Percentiles rank a stretch among this genome's conserved stretches.
Evolutionary conservation across 2,888 invertebrate genomes (phyloP).

Genomic region (Alloplasta piceator): DNA sequence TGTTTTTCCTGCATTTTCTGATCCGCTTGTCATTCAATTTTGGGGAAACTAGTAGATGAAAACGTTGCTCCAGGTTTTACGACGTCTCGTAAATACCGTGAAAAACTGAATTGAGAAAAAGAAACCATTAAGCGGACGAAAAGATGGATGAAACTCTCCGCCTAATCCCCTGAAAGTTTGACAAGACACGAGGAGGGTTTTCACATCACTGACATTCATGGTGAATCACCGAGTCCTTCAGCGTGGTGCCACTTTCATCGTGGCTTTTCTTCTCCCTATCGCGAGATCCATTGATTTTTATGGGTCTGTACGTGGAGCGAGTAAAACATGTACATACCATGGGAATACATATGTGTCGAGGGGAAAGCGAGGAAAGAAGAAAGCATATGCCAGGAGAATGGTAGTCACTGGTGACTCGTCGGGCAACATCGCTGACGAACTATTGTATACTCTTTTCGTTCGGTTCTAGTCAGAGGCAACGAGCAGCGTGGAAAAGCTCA

Average conservation of each 20-base stretch:
- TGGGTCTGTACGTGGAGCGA: slow-evolving; percentile 2
- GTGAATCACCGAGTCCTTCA: slow-evolving; percentile 42
- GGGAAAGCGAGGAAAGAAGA: background rate
- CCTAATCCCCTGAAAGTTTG: slow-evolving; percentile 20
- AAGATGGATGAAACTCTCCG: background rate
- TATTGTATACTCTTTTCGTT: slow-evolving; percentile 71
- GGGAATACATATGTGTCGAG: background rate
- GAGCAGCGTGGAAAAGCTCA: slow-evolving; percentile 29
- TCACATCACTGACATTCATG: slow-evolving; percentile 69
- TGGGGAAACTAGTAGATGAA: too few species aligned
- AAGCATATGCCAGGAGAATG: background rate
- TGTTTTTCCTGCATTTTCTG: too few species aligned
- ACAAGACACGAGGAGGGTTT: slow-evolving; percentile 28
- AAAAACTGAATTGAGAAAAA: slow-evolving; percentile 4
- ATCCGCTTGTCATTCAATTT: too few species aligned
- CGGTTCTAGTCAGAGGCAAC: slow-evolving; percentile 46
- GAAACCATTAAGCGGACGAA: background rate
- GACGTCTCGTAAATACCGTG: slow-evolving; percentile 69
- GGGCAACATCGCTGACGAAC: slow-evolving; percentile 72
- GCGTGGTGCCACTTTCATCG: slow-evolving; percentile 1
- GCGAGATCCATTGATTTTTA: slow-evolving; percentile 63
- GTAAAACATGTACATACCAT: background rate
- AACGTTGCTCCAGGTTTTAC: slow-evolving; percentile 54
- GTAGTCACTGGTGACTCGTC: slow-evolving; percentile 41
- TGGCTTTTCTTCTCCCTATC: slow-evolving; percentile 23